Conservation (phyloP, 64 coral and sea anemone genomes). For the Dendrophyllia cribrosa region DNA sequence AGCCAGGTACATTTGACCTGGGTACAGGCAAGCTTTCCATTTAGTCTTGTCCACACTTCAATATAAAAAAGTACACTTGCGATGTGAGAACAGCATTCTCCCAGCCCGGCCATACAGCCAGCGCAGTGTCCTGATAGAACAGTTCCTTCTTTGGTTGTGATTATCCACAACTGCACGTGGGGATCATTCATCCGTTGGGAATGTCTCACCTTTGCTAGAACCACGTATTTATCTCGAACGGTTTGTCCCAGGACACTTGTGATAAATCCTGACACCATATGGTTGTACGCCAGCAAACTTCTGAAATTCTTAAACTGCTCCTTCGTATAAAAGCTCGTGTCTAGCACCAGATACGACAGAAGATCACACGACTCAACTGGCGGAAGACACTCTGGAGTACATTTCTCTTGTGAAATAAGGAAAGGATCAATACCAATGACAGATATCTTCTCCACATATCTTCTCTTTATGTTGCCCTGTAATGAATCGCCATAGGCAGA, state of each 20-base stretch:
- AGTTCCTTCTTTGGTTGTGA: background rate
- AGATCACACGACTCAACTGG: background rate
- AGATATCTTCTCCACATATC: background rate
- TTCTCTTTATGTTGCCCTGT: background rate
- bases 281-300: background rate
- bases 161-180: background rate
- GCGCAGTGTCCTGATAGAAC: background rate
- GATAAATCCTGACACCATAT: slow-evolving; percentile 18
- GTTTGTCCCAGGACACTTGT: slow-evolving; percentile 4
- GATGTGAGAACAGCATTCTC: no score
- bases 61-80: no score
- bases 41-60: no score
- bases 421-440: background rate
- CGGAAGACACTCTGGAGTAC: background rate
- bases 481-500: slow-evolving; percentile 3
- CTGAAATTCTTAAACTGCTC: background rate
- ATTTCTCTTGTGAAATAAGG: background rate
- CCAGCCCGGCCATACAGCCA: no score
- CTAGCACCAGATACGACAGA: background rate
- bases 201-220: slow-evolving; percentile 28
- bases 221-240: background rate
- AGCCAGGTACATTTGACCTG: slow-evolving; percentile 9
- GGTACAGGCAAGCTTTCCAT: background rate
- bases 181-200: slow-evolving; percentile 11
- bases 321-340: background rate